These are phyloP conservation scores for Lasioglossum vierecki DNA, from an alignment of 2,888 invertebrate species.

Conservation along the genomic window DNA sequence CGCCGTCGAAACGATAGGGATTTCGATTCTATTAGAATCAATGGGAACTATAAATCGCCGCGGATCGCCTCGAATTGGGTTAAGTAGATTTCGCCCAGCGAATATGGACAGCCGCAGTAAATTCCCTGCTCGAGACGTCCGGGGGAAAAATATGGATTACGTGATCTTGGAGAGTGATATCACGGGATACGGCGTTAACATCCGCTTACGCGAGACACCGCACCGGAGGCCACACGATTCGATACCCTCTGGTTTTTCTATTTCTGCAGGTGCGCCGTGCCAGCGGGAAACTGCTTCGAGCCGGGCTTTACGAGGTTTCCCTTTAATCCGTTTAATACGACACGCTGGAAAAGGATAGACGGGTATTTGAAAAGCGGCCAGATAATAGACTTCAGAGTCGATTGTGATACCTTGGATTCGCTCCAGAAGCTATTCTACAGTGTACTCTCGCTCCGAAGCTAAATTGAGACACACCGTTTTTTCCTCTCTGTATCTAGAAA, in stretches of 20 bases:
- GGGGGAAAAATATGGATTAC: conserved; percentile 39
- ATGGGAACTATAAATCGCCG: conserved; percentile 53
- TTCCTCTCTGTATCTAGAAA: not conserved
- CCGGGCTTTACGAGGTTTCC: not conserved
- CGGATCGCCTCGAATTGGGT: conserved; percentile 45
- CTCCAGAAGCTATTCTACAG: conserved; percentile 9
- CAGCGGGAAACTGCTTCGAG: not conserved
- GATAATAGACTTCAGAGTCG: not conserved
- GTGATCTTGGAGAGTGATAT: conserved; percentile 9
- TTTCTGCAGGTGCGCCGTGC: not conserved
- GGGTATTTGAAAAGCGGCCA: conserved; percentile 3
- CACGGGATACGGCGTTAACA: not conserved
- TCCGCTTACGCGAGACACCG: not conserved
- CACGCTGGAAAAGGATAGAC: not conserved
- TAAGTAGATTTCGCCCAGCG: conserved; percentile 52
- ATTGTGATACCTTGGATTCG: not conserved
- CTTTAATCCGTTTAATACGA: not conserved
- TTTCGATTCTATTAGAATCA: conserved; percentile 51
- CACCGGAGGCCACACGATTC: not conserved
- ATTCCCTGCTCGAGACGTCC: conserved; percentile 28
- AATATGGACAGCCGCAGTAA: conserved; percentile 41
- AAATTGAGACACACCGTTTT: not conserved
- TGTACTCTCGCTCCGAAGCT: not conserved
- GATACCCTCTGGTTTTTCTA: not conserved
- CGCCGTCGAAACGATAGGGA: conserved; percentile 44